phyloP scores from a whole-genome alignment of 2,888 invertebrate genomes.

The Stegophylla sp. region DNA sequence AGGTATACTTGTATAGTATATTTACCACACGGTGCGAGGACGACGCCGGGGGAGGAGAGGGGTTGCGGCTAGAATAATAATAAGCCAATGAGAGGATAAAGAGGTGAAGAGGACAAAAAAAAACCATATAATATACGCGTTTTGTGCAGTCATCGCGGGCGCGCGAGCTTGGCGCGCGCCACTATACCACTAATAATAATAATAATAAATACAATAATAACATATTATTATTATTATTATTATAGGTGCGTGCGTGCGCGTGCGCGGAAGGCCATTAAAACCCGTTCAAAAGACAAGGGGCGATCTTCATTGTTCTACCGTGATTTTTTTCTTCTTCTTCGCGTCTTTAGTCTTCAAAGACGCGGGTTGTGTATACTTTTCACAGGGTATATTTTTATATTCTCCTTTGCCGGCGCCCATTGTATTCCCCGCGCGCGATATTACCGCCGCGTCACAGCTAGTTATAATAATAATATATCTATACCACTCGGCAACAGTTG shows the following conservation, averaged over 20 bases:
- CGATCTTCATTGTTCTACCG: constrained; percentile 52
- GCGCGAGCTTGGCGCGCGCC: constrained; percentile 35
- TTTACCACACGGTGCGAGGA: background rate
- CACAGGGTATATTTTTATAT: constrained; percentile 40
- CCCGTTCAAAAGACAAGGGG: constrained; percentile 49
- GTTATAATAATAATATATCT: background rate
- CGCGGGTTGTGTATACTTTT: constrained; percentile 11
- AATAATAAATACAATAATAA: background rate
- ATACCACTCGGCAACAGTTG: background rate
- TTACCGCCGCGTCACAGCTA: background rate
- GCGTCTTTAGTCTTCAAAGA: background rate
- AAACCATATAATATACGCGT: background rate
- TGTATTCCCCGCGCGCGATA: constrained; percentile 8
- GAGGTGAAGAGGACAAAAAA: constrained; percentile 25
- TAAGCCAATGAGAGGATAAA: background rate
- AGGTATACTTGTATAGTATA: too few species aligned
- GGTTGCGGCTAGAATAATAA: background rate
- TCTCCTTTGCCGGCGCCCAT: constrained; percentile 23
- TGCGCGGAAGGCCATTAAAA: constrained; percentile 45
- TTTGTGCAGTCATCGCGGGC: background rate
- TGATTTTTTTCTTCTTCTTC: background rate
- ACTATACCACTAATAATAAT: too few species aligned
- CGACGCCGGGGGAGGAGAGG: background rate
- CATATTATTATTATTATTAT: too few species aligned
- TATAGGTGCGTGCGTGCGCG: background rate